Percentiles rank a stretch among this genome's conserved stretches.
phyloP scores from a whole-genome alignment of 2,797 vertebrate species.

The Phataginus tricuspis region DNA sequence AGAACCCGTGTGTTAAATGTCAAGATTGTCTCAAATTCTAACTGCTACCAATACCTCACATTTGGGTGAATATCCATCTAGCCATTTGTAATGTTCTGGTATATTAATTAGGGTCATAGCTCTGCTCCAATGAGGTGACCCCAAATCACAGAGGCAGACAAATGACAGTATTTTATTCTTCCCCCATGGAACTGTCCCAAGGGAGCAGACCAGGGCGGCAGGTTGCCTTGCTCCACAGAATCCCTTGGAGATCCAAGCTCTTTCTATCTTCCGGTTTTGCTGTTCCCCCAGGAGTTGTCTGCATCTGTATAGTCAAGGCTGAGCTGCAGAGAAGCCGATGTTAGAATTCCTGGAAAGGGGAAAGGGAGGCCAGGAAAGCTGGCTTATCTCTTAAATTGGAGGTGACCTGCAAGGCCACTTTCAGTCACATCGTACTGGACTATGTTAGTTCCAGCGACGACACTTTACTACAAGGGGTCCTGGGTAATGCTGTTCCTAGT shows the following conservation, averaged over 20 bases:
- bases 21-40: not conserved
- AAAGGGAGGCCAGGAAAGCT: not conserved
- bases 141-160: not conserved
- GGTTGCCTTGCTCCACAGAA: not conserved
- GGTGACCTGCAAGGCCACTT: not conserved
- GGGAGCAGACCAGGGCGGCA: accelerated
- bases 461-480: not conserved
- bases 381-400: not conserved
- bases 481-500: not conserved
- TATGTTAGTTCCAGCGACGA: not conserved
- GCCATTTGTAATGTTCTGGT: not conserved
- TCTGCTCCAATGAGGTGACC: not conserved
- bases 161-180: not conserved
- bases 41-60: not conserved
- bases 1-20: not conserved
- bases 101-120: not conserved
- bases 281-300: not conserved
- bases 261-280: not conserved
- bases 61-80: not conserved
- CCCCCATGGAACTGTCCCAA: not conserved
- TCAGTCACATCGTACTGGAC: not conserved
- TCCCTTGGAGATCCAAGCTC: not conserved
- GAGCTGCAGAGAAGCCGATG: not conserved
- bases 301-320: not conserved
- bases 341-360: not conserved